Evolutionary conservation across 2,113 vertebrate species (phyloP).

Genomic region (Crocuta crocuta): DNA sequence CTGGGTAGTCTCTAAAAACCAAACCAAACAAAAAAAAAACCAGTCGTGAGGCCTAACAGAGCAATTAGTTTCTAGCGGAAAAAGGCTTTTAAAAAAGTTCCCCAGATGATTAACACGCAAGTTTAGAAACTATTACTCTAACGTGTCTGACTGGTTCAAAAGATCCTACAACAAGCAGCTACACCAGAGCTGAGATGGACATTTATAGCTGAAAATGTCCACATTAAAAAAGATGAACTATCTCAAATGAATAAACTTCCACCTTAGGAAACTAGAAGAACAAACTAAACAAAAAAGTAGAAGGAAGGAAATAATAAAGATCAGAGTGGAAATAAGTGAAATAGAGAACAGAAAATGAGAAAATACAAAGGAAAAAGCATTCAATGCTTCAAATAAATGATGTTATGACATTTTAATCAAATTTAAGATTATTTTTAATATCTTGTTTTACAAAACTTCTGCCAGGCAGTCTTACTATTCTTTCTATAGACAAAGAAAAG

Average conservation of each 20-base stretch:
- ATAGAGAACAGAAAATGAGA: background rate
- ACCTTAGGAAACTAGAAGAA: background rate
- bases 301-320: background rate
- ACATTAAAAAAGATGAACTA: background rate
- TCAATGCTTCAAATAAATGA: background rate
- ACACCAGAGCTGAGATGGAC: background rate
- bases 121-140: background rate
- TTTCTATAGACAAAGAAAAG: background rate
- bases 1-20: background rate
- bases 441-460: background rate
- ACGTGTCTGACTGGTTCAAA: background rate
- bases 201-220: background rate
- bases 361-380: background rate
- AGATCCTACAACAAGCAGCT: background rate
- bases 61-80: background rate
- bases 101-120: background rate
- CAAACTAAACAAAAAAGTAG: background rate
- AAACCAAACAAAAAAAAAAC: background rate
- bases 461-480: background rate
- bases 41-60: background rate
- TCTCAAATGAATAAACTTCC: background rate
- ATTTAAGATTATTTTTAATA: slow-evolving; percentile 10
- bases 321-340: background rate
- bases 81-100: background rate
- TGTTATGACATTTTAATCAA: background rate